phyloP scores from a whole-genome alignment of 2,888 invertebrate species.

The Anoplius nigerrimus region DNA sequence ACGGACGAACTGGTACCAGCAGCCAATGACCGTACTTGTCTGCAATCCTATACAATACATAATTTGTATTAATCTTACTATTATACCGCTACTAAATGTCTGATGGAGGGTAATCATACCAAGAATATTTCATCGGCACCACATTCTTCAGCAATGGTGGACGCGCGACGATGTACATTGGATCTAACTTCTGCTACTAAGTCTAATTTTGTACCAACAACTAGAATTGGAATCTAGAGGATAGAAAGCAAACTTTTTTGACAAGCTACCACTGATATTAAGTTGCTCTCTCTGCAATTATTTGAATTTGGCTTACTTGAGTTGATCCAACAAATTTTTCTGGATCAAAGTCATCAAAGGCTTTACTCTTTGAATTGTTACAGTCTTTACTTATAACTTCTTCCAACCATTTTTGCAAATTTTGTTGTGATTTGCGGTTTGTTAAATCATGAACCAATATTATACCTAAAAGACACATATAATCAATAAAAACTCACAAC shows the following conservation, averaged over 20 bases:
- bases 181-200: slow-evolving; percentile 86
- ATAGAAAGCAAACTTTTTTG: slow-evolving; percentile 21
- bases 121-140: slow-evolving; percentile 95
- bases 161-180: slow-evolving; percentile 79
- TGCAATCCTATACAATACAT: slow-evolving; percentile 76
- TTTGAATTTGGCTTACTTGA: slow-evolving; percentile 75
- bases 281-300: not conserved
- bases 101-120: slow-evolving; percentile 69
- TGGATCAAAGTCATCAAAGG: slow-evolving; percentile 86
- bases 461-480: slow-evolving; percentile 79
- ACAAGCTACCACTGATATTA: not conserved
- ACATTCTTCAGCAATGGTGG: slow-evolving; percentile 90
- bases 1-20: slow-evolving; percentile 96
- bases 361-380: slow-evolving; percentile 69
- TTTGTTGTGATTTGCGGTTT: slow-evolving; percentile 96
- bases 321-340: slow-evolving; percentile 91
- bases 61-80: not conserved
- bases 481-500: not conserved
- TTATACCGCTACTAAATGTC: not conserved
- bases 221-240: slow-evolving; percentile 91
- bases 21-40: slow-evolving; percentile 86
- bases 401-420: slow-evolving; percentile 93
- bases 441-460: slow-evolving; percentile 98
- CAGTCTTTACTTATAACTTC: slow-evolving; percentile 90
- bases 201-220: slow-evolving; percentile 96